A percentile compares a stretch with the other conserved stretches of the same genome.
Conservation (phyloP, 2,888 invertebrate species). For the Tetheella fluctuosa region DNA sequence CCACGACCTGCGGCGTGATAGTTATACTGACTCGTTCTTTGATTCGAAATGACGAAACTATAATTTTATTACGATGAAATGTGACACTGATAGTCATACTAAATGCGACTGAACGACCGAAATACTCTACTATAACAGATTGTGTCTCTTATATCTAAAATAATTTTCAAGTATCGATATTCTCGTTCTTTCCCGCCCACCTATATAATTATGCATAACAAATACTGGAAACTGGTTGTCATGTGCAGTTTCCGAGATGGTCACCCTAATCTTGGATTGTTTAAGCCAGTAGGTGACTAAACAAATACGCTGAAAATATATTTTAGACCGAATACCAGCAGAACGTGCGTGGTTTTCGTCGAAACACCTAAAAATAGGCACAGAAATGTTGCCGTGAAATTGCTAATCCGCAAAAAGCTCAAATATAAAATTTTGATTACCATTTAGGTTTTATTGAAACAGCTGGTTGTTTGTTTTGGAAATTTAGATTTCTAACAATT, state of each 20-base stretch:
- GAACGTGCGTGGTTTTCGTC: neutral
- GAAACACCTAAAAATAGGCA: neutral
- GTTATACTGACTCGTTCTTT: no score
- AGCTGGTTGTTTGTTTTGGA: neutral
- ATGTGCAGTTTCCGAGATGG: neutral
- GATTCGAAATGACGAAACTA: no score
- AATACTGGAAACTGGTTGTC: neutral
- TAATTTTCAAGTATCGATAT: no score
- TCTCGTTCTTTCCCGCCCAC: no score
- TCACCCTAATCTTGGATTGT: neutral
- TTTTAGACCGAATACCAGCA: neutral
- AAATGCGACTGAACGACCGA: no score
- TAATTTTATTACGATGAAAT: no score
- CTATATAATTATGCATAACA: no score
- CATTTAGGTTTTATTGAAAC: neutral
- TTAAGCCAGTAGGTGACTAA: neutral
- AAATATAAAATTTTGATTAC: neutral
- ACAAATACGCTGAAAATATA: conserved; percentile 3
- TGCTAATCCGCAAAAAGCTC: neutral
- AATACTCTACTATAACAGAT: no score
- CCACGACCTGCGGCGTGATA: no score
- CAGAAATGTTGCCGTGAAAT: neutral
- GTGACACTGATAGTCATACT: no score
- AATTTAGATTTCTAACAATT: no score
- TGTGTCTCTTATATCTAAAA: no score